A percentile compares a stretch with the other conserved stretches of the same genome.
phyloP scores from a whole-genome alignment of 2,888 invertebrate species.

The Apamea sordens region DNA sequence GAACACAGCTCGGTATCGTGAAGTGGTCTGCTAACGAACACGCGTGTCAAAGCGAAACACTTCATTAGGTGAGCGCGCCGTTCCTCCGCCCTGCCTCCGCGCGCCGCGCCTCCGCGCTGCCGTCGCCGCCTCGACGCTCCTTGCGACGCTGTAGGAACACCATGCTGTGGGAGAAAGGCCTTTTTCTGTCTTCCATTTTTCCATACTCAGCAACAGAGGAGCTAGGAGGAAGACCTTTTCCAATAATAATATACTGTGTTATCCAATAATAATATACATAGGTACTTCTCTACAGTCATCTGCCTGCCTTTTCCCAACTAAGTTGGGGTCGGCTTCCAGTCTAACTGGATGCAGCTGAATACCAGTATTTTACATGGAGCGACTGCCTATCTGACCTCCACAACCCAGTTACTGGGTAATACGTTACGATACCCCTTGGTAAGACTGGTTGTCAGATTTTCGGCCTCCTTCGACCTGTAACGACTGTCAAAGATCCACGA shows the following conservation, averaged over 20 bases:
- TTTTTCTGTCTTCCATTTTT: background rate
- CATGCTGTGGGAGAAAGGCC: conserved; percentile 30
- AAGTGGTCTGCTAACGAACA: conserved; percentile 90
- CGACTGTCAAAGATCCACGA: no score
- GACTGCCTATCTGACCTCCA: no score
- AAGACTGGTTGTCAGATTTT: no score
- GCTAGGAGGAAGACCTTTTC: background rate
- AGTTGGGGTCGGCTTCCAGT: no score
- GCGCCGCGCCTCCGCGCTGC: conserved; percentile 51
- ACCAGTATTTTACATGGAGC: no score
- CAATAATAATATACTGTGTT: background rate
- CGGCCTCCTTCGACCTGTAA: no score
- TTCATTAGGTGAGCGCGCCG: conserved; percentile 89
- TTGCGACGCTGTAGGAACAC: conserved; percentile 63
- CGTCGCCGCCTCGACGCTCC: conserved; percentile 68
- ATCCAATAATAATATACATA: no score
- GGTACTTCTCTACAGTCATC: no score
- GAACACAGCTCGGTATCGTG: conserved; percentile 84
- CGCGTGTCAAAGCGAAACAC: conserved; percentile 90
- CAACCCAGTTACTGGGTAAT: no score
- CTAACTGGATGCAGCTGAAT: no score
- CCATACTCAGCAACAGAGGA: background rate
- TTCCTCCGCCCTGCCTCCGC: conserved; percentile 63
- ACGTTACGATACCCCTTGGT: no score
- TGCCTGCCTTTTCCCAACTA: no score